Percentiles rank a stretch among this genome's conserved stretches.
These are phyloP conservation scores for Luscinia luscinia DNA, from an alignment of 2,797 vertebrate species.

Conservation along the genomic window DNA sequence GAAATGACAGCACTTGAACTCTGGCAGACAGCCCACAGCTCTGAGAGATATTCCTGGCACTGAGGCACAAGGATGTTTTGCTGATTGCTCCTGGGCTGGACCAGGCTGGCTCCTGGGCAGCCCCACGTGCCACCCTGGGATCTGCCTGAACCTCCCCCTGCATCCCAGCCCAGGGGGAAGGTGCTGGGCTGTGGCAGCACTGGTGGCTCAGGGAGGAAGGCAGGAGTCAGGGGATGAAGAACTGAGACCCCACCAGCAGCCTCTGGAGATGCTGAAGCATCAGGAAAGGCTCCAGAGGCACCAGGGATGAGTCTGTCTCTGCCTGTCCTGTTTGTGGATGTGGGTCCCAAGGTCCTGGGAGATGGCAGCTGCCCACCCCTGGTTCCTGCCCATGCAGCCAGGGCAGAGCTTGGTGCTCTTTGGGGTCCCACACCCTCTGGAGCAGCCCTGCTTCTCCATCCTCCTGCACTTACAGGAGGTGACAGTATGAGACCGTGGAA, in stretches of 20 bases:
- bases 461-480: background rate
- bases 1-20: conserved; percentile 52
- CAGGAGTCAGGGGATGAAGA: accelerated
- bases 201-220: background rate
- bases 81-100: background rate
- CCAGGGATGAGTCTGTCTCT: accelerated
- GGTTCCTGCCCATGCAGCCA: background rate
- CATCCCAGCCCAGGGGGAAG: accelerated
- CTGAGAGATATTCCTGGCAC: conserved; percentile 41
- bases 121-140: background rate
- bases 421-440: accelerated
- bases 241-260: background rate
- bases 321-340: background rate
- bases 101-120: background rate
- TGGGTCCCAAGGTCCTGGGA: accelerated
- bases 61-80: background rate
- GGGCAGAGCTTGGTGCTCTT: background rate
- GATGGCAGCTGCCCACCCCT: accelerated
- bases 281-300: background rate
- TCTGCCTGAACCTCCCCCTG: background rate
- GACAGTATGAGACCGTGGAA: accelerated
- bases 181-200: accelerated
- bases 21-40: conserved; percentile 7
- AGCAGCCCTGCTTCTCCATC: accelerated
- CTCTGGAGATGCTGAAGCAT: background rate